A percentile compares a stretch with the other conserved stretches of the same genome.
phyloP scores from a whole-genome alignment of 2,797 vertebrate genomes.

The Calcarius lapponicus region DNA sequence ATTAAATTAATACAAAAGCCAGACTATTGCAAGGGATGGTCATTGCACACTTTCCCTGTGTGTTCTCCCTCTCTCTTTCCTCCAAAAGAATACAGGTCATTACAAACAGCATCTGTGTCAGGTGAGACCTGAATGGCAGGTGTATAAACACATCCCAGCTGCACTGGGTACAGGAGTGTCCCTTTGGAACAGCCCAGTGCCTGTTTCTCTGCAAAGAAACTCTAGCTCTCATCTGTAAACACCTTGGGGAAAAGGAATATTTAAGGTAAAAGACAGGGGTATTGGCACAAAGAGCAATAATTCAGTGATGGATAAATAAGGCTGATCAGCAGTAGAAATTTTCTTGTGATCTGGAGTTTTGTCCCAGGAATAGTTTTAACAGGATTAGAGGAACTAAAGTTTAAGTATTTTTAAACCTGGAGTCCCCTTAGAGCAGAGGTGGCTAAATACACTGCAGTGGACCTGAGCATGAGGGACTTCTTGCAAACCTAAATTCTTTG shows the following conservation, averaged over 20 bases:
- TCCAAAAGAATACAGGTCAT: neutral
- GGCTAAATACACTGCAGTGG: neutral
- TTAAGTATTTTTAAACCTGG: neutral
- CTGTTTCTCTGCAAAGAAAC: neutral
- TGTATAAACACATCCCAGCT: neutral
- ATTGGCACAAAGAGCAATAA: neutral
- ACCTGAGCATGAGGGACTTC: neutral
- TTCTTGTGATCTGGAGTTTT: neutral
- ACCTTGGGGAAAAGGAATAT: accelerated
- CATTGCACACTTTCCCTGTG: neutral
- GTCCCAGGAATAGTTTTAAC: neutral
- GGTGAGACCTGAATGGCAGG: neutral
- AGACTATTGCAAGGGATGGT: neutral
- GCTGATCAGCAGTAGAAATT: neutral
- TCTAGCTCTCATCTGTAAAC: neutral
- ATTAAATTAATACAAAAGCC: neutral
- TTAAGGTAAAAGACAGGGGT: neutral
- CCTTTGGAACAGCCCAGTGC: neutral
- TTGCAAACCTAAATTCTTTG: neutral
- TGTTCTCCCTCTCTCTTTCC: neutral
- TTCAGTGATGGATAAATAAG: neutral
- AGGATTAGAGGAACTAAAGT: neutral
- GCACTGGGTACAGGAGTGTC: no score
- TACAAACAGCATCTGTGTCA: neutral
- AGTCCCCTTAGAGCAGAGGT: neutral